Evolutionary conservation across 2,888 invertebrate genomes (phyloP).

Genomic region (Tetrapedia diversipes): DNA sequence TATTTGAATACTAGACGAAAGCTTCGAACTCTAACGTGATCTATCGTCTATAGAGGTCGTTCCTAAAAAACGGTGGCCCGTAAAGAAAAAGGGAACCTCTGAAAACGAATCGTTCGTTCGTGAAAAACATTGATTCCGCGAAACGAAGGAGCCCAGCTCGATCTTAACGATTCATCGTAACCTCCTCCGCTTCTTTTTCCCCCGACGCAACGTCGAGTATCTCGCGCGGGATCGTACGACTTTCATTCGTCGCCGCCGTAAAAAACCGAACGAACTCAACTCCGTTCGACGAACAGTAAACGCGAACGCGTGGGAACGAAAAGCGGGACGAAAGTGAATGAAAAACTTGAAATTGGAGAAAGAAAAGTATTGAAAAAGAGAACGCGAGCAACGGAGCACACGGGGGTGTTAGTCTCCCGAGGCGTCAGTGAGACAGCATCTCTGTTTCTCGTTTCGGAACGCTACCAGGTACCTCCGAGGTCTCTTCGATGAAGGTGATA

Average conservation of each 20-base stretch:
- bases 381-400: constrained; percentile 42
- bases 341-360: background rate
- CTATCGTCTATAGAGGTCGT: background rate
- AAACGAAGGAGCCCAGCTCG: background rate
- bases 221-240: background rate
- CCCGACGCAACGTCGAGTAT: background rate
- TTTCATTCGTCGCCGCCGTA: background rate
- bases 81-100: background rate
- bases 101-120: too few species aligned
- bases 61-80: background rate
- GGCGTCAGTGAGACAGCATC: constrained; percentile 54
- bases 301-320: too few species aligned
- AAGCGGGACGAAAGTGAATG: background rate
- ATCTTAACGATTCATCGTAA: background rate
- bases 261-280: too few species aligned
- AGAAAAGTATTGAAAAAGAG: background rate
- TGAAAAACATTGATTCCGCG: too few species aligned
- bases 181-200: background rate
- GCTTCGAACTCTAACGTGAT: background rate
- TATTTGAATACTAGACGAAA: background rate
- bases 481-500: constrained; percentile 96
- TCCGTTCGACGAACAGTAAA: too few species aligned
- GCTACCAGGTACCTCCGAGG: constrained; percentile 89
- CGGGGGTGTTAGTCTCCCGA: constrained; percentile 59
- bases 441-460: constrained; percentile 44